Conservation (phyloP, 2,888 invertebrate species). For the Phymatocera aterrima region DNA sequence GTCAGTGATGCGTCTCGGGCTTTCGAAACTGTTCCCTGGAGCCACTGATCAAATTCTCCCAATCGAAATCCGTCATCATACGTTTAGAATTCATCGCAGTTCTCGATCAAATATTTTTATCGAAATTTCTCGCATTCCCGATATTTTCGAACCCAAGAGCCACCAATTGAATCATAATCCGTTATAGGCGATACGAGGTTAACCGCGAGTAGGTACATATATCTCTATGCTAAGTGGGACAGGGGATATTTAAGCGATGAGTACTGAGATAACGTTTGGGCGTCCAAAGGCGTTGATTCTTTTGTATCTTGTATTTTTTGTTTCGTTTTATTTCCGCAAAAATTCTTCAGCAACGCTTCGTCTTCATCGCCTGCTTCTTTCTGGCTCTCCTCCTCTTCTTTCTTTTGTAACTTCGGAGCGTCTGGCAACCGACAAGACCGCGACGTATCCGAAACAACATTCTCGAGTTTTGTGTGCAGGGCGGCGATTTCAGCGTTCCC, state of each 20-base stretch:
- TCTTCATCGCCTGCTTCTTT: conserved; percentile 30
- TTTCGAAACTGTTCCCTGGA: no score
- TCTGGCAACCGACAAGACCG: not conserved
- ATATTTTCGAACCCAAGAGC: not conserved
- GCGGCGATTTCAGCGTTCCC: conserved; percentile 9
- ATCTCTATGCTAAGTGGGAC: conserved; percentile 33
- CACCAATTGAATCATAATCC: conserved; percentile 18
- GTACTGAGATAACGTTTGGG: conserved; percentile 22
- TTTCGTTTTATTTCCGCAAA: conserved; percentile 7
- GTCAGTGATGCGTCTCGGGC: no score
- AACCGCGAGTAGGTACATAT: conserved; percentile 3
- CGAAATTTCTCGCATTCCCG: not conserved
- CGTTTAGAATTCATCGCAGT: no score
- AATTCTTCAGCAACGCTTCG: conserved; percentile 33
- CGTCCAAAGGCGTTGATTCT: conserved; percentile 12
- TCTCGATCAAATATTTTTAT: no score
- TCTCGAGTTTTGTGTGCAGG: conserved; percentile 23
- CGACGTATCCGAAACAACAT: conserved; percentile 10
- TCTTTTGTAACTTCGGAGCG: not conserved
- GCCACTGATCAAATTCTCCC: no score
- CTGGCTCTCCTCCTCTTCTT: not conserved
- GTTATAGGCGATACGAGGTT: not conserved
- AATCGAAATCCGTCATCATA: no score
- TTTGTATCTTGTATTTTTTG: not conserved
- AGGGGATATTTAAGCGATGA: conserved; percentile 35